Evolutionary conservation across 1,140 invertebrate species (phyloP).

Genomic region (Micrasema longulum): DNA sequence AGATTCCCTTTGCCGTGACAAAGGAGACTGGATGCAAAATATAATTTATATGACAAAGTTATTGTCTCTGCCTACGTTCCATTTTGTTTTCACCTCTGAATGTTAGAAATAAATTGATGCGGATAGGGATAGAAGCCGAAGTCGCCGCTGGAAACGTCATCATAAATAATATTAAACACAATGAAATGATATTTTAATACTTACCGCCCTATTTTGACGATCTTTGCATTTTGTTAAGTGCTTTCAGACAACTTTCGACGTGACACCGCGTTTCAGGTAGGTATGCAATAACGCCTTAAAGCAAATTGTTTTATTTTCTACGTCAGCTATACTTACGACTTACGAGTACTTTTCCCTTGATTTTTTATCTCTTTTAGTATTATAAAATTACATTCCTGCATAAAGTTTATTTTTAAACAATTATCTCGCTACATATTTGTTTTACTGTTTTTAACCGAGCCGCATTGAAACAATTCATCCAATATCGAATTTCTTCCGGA

Average conservation of each 20-base stretch:
- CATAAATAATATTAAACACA: conserved; percentile 33
- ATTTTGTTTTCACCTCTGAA: conserved; percentile 33
- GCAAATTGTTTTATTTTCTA: no score
- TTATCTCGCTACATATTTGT: no score
- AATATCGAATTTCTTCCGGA: no score
- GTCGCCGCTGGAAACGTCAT: not conserved
- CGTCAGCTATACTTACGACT: no score
- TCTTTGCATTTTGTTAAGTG: not conserved
- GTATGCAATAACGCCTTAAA: no score
- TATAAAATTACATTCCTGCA: no score
- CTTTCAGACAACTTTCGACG: no score
- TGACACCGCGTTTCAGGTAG: conserved; percentile 1
- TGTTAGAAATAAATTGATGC: conserved; percentile 30
- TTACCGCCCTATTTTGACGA: conserved; percentile 7
- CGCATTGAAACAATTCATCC: no score
- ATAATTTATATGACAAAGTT: conserved; percentile 48
- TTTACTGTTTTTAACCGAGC: no score
- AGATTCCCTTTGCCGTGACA: conserved; percentile 49
- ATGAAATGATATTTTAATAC: conserved; percentile 14
- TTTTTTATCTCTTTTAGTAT: no score
- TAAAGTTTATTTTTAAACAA: no score
- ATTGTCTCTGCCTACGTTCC: conserved; percentile 34
- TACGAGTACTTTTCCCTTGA: no score
- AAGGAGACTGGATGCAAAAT: conserved; percentile 46
- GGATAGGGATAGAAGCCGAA: conserved; percentile 17